These are phyloP conservation scores for Berghia stephanieae DNA, from an alignment of 1,140 invertebrate genomes.

Conservation along the genomic window DNA sequence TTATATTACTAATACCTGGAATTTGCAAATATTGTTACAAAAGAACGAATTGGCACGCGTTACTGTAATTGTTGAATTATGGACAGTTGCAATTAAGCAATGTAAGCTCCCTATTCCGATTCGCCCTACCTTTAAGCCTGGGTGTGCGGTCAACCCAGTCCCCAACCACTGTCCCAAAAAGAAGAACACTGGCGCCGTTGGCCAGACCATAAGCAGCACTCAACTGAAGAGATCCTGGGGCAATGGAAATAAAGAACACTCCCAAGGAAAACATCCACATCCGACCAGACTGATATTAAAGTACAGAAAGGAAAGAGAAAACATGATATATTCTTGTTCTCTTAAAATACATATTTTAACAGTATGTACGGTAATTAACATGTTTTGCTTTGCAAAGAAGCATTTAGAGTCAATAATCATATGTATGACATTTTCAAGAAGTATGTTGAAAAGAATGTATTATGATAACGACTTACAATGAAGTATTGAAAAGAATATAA, in stretches of 20 bases:
- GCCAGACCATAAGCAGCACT: conserved; percentile 69
- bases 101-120: neutral
- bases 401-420: too few relatives aligned
- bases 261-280: conserved; percentile 72
- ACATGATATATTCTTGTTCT: neutral
- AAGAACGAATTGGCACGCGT: neutral
- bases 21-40: too few relatives aligned
- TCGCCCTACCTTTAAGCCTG: conserved; percentile 64
- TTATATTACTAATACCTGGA: too few relatives aligned
- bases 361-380: neutral
- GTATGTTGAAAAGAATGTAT: neutral
- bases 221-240: conserved; percentile 56
- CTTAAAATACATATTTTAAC: neutral
- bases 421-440: too few relatives aligned
- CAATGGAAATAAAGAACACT: conserved; percentile 67
- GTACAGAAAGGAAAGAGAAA: neutral
- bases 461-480: neutral
- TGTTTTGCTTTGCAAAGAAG: neutral
- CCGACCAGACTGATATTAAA: conserved; percentile 67
- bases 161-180: conserved; percentile 69
- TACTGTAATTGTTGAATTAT: neutral
- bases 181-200: conserved; percentile 61
- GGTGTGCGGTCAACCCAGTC: conserved; percentile 69
- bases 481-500: neutral
- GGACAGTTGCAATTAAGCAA: neutral